phyloP scores from a whole-genome alignment of 2,888 invertebrate genomes.

The Criorhina ranunculi region DNA sequence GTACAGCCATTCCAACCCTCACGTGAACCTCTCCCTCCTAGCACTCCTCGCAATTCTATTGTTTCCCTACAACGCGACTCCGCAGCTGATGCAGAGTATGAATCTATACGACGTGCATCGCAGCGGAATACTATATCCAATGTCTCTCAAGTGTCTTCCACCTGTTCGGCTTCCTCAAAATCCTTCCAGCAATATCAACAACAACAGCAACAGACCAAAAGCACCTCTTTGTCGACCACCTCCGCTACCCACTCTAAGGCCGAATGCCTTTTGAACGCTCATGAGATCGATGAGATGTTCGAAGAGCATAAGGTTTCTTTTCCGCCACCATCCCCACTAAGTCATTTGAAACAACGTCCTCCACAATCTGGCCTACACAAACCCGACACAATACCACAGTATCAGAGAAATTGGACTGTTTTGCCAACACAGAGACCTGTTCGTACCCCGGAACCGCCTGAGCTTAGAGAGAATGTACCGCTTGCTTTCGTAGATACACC shows the following conservation, averaged over 20 bases:
- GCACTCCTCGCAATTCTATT: conserved; percentile 79
- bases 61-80: conserved; percentile 77
- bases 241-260: conserved; percentile 65
- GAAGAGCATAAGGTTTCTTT: conserved; percentile 83
- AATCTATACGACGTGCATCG: conserved; percentile 81
- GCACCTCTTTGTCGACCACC: conserved; percentile 63
- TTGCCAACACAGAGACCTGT: conserved; percentile 86
- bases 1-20: conserved; percentile 83
- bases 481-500: conserved; percentile 84
- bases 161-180: conserved; percentile 79
- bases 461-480: conserved; percentile 85
- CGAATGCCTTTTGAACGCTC: conserved; percentile 62
- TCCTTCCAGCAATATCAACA: conserved; percentile 83
- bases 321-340: conserved; percentile 83
- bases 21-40: conserved; percentile 79
- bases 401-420: conserved; percentile 88
- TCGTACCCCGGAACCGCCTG: conserved; percentile 86
- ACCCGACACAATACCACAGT: conserved; percentile 87
- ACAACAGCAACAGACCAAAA: conserved; percentile 80
- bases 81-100: conserved; percentile 80
- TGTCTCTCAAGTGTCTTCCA: conserved; percentile 58
- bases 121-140: conserved; percentile 80
- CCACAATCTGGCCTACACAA: conserved; percentile 86
- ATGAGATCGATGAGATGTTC: conserved; percentile 81
- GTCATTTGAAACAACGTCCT: conserved; percentile 81